These are phyloP conservation scores for Scaptomyza graminum DNA, from an alignment of 1,140 invertebrate species.

Conservation along the genomic window DNA sequence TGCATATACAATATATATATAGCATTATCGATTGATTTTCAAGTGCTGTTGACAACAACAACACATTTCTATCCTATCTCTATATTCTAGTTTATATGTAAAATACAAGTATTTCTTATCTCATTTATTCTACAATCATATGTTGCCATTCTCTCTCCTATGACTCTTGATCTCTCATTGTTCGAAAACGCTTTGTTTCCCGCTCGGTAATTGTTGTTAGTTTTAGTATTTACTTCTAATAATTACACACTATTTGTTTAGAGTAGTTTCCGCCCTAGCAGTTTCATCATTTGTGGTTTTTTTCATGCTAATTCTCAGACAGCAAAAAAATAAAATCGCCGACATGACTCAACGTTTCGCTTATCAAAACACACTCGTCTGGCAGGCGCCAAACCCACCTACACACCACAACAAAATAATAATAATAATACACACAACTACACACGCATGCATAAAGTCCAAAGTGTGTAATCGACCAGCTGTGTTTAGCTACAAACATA, in stretches of 20 bases:
- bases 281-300: conserved; percentile 1
- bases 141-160: neutral
- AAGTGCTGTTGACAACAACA: neutral
- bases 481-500: conserved; percentile 6
- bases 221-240: neutral
- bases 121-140: neutral
- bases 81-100: neutral
- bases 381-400: conserved; percentile 22
- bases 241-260: no score
- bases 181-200: neutral
- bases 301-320: conserved; percentile 9
- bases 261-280: neutral
- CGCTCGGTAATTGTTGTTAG: neutral
- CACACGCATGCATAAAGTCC: neutral
- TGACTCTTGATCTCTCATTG: neutral
- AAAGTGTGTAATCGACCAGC: conserved; percentile 16
- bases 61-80: neutral
- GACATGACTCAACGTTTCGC: conserved; percentile 15
- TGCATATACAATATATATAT: neutral
- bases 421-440: neutral
- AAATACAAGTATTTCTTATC: conserved; percentile 4
- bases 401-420: no score
- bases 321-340: neutral
- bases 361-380: conserved; percentile 21
- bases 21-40: conserved; percentile 1